Conservation (phyloP, 2,113 vertebrate genomes). For the Aegithalos caudatus region DNA sequence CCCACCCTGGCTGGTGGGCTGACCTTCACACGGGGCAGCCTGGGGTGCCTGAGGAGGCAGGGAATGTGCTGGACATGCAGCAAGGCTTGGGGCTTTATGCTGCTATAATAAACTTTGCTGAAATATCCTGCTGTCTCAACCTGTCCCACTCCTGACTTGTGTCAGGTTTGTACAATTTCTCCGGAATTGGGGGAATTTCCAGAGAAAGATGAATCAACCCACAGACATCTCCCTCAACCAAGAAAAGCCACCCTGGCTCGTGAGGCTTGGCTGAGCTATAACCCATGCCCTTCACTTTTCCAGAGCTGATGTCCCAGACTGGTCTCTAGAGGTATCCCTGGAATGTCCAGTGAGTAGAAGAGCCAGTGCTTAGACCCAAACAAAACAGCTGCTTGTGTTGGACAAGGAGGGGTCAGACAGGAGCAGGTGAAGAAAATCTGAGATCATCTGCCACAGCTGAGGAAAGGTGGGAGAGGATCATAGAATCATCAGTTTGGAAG, state of each 20-base stretch:
- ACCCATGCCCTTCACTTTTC: rapidly evolving
- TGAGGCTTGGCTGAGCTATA: background rate
- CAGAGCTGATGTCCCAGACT: background rate
- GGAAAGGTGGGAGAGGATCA: background rate
- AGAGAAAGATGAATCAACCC: background rate
- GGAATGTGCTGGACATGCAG: background rate
- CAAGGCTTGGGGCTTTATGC: background rate
- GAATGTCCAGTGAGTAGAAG: background rate
- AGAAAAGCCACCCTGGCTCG: background rate
- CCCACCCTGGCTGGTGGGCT: rapidly evolving
- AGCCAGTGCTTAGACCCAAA: background rate
- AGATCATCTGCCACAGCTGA: background rate
- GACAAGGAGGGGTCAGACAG: background rate
- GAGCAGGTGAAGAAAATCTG: background rate
- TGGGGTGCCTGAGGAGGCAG: background rate
- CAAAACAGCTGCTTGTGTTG: background rate
- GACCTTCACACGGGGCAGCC: background rate
- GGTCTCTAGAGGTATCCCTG: background rate
- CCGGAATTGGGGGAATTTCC: background rate
- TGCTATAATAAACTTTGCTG: background rate
- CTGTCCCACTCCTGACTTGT: background rate
- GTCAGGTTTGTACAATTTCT: background rate
- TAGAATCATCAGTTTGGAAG: too few relatives aligned
- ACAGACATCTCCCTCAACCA: background rate
- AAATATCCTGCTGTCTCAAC: background rate